phyloP scores from a whole-genome alignment of 2,113 vertebrate genomes.

The Etia nguti region DNA sequence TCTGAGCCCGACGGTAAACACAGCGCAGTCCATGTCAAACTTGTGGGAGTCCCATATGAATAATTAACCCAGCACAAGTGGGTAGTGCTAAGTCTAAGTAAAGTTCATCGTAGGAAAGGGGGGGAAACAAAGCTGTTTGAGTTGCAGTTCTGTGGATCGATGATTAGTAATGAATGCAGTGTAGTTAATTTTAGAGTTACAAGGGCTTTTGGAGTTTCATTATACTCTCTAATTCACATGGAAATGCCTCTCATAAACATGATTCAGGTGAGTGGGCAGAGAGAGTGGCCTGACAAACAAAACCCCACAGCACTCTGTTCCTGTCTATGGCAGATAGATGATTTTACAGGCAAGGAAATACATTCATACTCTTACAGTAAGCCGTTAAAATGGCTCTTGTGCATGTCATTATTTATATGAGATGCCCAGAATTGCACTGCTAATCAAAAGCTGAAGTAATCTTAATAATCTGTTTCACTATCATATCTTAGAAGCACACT shows the following conservation, averaged over 20 bases:
- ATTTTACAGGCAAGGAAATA: background rate
- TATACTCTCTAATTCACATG: constrained; percentile 21
- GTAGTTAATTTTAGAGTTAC: constrained; percentile 25
- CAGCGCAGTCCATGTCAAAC: background rate
- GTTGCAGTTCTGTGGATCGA: background rate
- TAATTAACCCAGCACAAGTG: constrained; percentile 22
- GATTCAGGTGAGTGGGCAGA: constrained; percentile 44
- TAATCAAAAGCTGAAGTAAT: constrained; percentile 21
- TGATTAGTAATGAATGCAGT: constrained; percentile 6
- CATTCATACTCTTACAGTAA: background rate
- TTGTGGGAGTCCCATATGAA: background rate
- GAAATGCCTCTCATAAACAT: constrained; percentile 29
- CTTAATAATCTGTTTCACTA: constrained; percentile 19
- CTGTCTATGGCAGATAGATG: background rate
- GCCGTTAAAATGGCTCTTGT: background rate
- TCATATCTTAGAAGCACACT: constrained; percentile 51
- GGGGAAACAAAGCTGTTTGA: background rate
- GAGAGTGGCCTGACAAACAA: constrained; percentile 16
- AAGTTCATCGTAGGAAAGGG: background rate
- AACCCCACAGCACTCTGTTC: background rate
- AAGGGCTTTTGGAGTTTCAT: constrained; percentile 13
- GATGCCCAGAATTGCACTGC: background rate
- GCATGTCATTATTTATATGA: background rate
- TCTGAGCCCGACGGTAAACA: constrained; percentile 27
- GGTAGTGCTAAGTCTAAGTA: background rate